Evolutionary conservation across 2,797 vertebrate genomes (phyloP).

Genomic region (Sarcophilus harrisii): DNA sequence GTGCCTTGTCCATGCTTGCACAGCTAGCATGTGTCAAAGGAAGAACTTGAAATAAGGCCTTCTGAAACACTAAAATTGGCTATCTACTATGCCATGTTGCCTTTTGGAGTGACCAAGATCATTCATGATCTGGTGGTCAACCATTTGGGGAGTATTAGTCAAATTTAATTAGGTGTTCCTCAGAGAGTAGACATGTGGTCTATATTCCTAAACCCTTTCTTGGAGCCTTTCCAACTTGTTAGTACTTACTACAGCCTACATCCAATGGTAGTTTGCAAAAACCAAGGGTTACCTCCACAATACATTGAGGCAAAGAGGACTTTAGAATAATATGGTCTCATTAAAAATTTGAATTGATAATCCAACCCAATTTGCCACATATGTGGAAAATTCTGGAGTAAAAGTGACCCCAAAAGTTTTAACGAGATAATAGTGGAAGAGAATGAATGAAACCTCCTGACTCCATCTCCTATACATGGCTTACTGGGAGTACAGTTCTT

Average conservation of each 20-base stretch:
- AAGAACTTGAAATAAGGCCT: neutral
- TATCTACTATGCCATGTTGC: neutral
- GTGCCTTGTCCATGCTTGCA: neutral
- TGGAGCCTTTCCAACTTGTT: neutral
- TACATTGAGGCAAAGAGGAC: neutral
- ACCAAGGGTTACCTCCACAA: neutral
- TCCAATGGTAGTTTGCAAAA: neutral
- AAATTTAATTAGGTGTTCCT: neutral
- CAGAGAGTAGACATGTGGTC: neutral
- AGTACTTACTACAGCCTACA: neutral
- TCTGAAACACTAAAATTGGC: neutral
- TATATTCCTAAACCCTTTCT: neutral
- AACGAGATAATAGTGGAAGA: neutral
- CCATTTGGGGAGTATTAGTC: neutral
- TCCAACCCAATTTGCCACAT: neutral
- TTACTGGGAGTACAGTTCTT: neutral
- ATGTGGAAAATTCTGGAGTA: neutral
- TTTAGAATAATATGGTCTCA: constrained; percentile 1
- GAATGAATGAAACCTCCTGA: neutral
- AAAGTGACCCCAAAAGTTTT: neutral
- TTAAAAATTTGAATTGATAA: constrained; percentile 6
- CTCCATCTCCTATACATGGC: neutral
- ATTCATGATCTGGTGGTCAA: neutral
- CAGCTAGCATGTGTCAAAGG: neutral
- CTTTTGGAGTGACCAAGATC: neutral